phyloP scores from a whole-genome alignment of 2,888 invertebrate genomes.

The Lochmaea crataegi region DNA sequence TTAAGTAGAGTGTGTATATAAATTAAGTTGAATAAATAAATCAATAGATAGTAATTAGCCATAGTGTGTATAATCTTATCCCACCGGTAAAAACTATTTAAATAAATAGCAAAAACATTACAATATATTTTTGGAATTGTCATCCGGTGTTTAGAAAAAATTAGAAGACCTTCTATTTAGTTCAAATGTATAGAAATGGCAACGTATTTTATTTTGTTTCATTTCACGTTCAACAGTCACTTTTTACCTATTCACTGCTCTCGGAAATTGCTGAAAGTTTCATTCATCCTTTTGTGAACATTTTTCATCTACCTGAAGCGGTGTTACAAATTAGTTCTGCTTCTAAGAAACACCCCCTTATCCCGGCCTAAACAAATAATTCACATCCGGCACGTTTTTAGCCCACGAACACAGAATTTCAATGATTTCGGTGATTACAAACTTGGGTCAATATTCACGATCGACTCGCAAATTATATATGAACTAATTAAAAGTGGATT shows the following conservation, averaged over 20 bases:
- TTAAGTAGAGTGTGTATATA: too few species aligned
- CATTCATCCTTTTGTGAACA: slow-evolving; percentile 59
- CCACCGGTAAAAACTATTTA: too few species aligned
- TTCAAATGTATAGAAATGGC: background rate
- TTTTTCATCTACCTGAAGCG: slow-evolving; percentile 59
- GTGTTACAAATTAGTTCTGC: slow-evolving; percentile 63
- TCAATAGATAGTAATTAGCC: too few species aligned
- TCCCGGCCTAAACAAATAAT: slow-evolving; percentile 61
- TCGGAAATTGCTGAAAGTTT: slow-evolving; percentile 39
- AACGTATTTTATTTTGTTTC: slow-evolving; percentile 41
- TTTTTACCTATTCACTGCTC: slow-evolving; percentile 34
- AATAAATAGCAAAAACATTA: too few species aligned
- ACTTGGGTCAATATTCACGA: slow-evolving; percentile 39
- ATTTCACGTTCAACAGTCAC: slow-evolving; percentile 37
- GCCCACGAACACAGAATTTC: slow-evolving; percentile 52
- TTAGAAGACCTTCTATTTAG: background rate
- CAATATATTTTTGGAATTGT: background rate
- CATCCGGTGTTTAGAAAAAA: background rate
- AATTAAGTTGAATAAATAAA: too few species aligned
- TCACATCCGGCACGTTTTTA: slow-evolving; percentile 59
- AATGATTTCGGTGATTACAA: slow-evolving; percentile 54
- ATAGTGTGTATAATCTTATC: too few species aligned
- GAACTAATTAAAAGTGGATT: background rate
- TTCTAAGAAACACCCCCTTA: slow-evolving; percentile 55
- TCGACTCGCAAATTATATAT: background rate